Percentiles rank a stretch among this genome's conserved stretches.
Conservation (phyloP, 2,888 invertebrate species). For the Lasioglossum oenotherae region DNA sequence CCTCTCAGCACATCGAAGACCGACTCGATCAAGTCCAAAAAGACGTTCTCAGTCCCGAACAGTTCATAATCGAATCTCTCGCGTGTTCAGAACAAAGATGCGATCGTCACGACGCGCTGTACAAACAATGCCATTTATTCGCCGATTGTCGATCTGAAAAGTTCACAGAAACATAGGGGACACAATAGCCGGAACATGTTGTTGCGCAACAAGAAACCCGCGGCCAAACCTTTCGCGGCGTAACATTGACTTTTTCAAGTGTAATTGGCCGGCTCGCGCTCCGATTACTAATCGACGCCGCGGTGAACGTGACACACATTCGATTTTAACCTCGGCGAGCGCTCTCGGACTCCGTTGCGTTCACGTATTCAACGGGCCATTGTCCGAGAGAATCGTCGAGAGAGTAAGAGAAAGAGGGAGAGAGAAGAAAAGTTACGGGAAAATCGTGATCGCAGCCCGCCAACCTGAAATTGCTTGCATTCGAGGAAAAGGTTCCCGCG, state of each 20-base stretch:
- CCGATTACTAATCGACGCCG: slow-evolving; percentile 71
- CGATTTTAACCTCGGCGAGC: slow-evolving; percentile 61
- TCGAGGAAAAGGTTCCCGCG: slow-evolving; percentile 24
- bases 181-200: slow-evolving; percentile 52
- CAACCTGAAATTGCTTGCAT: not conserved
- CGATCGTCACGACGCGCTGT: not conserved
- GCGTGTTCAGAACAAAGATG: slow-evolving; percentile 27
- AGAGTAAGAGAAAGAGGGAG: not conserved
- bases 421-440: slow-evolving; percentile 14
- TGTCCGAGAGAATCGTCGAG: slow-evolving; percentile 22
- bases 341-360: slow-evolving; percentile 35
- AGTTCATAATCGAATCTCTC: not conserved
- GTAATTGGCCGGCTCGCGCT: slow-evolving; percentile 66
- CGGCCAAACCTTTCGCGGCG: slow-evolving; percentile 64
- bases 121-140: slow-evolving; percentile 25
- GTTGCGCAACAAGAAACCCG: slow-evolving; percentile 55
- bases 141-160: not conserved
- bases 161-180: slow-evolving; percentile 21
- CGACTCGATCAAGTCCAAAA: not conserved
- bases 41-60: too few species aligned
- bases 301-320: slow-evolving; percentile 72
- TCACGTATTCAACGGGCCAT: slow-evolving; percentile 43
- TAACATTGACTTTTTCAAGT: slow-evolving; percentile 74
- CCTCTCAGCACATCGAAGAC: not conserved
- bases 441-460: not conserved